phyloP scores from a whole-genome alignment of 2,888 invertebrate species.

The Cerastoderma edule region DNA sequence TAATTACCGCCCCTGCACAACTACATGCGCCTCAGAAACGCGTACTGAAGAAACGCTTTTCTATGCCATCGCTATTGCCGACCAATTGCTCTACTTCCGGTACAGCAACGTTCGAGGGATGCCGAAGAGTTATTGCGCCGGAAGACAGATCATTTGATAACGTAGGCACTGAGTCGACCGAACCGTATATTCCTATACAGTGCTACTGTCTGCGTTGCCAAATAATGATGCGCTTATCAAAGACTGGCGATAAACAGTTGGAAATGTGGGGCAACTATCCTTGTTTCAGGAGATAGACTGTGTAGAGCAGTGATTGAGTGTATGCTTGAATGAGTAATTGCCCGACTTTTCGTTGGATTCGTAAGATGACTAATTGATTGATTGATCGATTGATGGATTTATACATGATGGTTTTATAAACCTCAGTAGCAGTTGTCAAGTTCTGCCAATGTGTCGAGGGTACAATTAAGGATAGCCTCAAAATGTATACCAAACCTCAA shows the following conservation, averaged over 20 bases:
- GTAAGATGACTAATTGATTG: not conserved
- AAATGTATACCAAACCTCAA: too few relatives aligned
- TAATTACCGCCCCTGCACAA: constrained; percentile 10
- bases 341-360: not conserved
- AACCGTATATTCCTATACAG: constrained; percentile 38
- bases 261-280: constrained; percentile 64
- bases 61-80: not conserved
- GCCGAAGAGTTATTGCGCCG: not conserved
- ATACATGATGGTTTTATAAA: not conserved
- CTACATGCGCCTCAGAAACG: not conserved
- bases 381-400: not conserved
- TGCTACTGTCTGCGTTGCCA: constrained; percentile 66
- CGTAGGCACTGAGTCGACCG: constrained; percentile 15
- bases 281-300: constrained; percentile 37
- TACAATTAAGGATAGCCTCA: not conserved
- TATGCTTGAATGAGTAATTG: not conserved
- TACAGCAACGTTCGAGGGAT: not conserved
- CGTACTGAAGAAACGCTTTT: not conserved
- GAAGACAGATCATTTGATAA: not conserved
- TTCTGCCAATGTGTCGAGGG: not conserved
- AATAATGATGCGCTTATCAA: constrained; percentile 62
- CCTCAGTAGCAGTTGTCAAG: not conserved
- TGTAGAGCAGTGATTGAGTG: not conserved
- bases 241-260: constrained; percentile 45
- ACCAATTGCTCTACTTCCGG: not conserved